Conservation (phyloP, 2,797 vertebrate genomes). For the Allobates femoralis region DNA sequence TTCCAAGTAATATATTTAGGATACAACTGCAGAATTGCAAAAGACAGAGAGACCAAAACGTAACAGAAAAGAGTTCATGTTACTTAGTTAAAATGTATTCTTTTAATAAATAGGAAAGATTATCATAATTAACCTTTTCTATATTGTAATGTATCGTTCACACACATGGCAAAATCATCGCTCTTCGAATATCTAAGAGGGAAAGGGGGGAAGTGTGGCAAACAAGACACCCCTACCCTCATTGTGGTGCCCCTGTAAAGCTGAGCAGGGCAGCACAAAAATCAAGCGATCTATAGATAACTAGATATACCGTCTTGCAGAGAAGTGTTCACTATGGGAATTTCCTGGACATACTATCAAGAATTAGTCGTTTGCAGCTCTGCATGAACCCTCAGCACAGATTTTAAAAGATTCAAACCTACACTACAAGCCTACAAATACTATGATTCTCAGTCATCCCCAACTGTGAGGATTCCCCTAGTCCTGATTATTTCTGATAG, state of each 20-base stretch:
- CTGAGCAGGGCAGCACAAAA: not conserved
- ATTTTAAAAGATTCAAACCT: not conserved
- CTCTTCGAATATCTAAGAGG: not conserved
- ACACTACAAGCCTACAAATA: not conserved
- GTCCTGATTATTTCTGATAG: slow-evolving; percentile 27
- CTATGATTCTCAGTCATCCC: not conserved
- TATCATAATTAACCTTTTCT: not conserved
- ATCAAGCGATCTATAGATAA: not conserved
- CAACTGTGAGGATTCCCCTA: slow-evolving; percentile 16
- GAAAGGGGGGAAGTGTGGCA: not conserved
- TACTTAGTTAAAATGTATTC: not conserved
- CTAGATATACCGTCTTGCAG: not conserved
- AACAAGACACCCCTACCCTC: not conserved
- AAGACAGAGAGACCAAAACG: slow-evolving; percentile 22
- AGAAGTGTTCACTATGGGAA: not conserved
- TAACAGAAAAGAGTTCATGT: slow-evolving; percentile 11
- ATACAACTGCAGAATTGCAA: slow-evolving; percentile 42
- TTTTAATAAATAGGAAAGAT: not conserved
- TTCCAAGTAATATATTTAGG: slow-evolving; percentile 23
- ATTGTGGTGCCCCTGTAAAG: not conserved
- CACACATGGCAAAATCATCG: not conserved
- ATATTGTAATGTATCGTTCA: not conserved
- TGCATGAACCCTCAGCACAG: not conserved
- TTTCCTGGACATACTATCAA: not conserved
- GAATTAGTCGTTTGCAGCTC: not conserved